These are phyloP conservation scores for Climacteris rufus DNA, from an alignment of 2,113 vertebrate genomes.

Conservation along the genomic window DNA sequence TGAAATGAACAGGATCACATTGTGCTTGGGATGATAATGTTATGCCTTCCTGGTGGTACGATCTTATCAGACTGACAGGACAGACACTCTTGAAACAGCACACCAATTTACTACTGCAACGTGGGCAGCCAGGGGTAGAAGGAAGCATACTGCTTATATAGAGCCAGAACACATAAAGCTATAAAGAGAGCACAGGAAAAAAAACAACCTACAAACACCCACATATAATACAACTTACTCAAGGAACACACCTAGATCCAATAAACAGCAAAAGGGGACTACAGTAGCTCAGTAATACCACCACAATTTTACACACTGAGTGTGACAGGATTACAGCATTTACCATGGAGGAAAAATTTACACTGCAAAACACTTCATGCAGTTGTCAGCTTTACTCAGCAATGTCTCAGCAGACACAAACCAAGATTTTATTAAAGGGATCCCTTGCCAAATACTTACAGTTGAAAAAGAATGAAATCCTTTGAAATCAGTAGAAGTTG, in stretches of 20 bases:
- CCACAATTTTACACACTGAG: neutral
- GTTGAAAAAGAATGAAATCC: neutral
- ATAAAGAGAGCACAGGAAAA: neutral
- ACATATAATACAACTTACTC: neutral
- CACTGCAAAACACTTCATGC: neutral
- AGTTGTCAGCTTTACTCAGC: neutral
- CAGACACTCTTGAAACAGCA: slow-evolving; percentile 17
- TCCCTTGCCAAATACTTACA: neutral
- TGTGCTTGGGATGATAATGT: slow-evolving; percentile 38
- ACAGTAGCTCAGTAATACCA: neutral
- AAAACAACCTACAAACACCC: neutral
- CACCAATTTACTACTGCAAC: neutral
- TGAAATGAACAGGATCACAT: slow-evolving; percentile 40
- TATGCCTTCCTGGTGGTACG: neutral
- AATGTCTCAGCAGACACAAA: neutral
- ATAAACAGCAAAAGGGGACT: neutral
- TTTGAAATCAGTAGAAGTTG: neutral
- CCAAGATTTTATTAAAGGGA: slow-evolving; percentile 2
- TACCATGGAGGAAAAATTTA: neutral
- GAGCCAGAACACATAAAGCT: neutral
- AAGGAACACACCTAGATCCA: neutral
- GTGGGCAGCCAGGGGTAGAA: neutral
- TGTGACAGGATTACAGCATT: neutral
- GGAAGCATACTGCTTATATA: neutral
- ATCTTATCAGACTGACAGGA: slow-evolving; percentile 37